These are phyloP conservation scores for Acridotheres tristis DNA, from an alignment of 2,797 vertebrate species.

Conservation along the genomic window DNA sequence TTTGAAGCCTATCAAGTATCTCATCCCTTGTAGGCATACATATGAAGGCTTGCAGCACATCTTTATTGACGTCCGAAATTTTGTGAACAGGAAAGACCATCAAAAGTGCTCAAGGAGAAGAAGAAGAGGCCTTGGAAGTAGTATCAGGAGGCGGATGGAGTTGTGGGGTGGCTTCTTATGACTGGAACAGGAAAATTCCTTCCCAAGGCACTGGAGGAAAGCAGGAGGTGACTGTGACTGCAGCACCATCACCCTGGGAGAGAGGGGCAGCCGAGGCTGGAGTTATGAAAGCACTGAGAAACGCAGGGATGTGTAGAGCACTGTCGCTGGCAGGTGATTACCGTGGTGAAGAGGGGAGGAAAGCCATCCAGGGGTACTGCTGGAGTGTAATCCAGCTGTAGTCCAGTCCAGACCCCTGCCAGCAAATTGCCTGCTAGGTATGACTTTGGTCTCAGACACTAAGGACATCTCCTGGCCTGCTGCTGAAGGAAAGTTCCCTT, in stretches of 20 bases:
- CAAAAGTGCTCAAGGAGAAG: neutral
- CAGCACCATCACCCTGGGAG: neutral
- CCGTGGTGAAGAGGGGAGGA: neutral
- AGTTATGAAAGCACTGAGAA: neutral
- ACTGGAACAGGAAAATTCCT: neutral
- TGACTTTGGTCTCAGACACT: neutral
- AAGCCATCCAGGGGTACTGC: neutral
- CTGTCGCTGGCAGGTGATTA: neutral
- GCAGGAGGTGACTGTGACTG: neutral
- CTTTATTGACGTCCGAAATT: neutral
- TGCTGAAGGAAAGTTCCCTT: neutral
- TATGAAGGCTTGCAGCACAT: neutral
- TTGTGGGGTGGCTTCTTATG: neutral
- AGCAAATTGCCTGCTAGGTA: neutral
- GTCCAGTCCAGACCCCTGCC: neutral
- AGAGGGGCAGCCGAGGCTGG: neutral
- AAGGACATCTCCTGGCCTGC: neutral
- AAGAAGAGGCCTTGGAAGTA: neutral
- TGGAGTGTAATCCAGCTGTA: neutral
- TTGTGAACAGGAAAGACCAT: neutral
- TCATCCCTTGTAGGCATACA: neutral
- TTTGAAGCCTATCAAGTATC: constrained; percentile 39
- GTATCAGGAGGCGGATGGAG: neutral
- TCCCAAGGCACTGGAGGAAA: accelerated
- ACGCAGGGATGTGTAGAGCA: neutral